A percentile compares a stretch with the other conserved stretches of the same genome.
Evolutionary conservation across 2,888 invertebrate species (phyloP).

Genomic region (Pseudoips prasinana): DNA sequence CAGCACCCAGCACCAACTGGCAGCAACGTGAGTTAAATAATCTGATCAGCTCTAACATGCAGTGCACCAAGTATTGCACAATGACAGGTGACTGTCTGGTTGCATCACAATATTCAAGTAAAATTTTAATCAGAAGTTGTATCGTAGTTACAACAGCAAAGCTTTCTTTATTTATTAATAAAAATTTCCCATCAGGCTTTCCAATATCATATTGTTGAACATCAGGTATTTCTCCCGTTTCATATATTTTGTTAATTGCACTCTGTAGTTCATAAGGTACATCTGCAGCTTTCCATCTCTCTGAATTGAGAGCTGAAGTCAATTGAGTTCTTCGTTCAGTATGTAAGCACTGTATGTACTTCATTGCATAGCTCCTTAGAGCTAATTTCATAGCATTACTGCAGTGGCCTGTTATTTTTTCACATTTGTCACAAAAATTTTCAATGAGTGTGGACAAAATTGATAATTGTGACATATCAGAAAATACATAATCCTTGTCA

Average conservation of each 20-base stretch:
- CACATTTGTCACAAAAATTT: conserved; percentile 88
- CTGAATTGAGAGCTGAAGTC: conserved; percentile 91
- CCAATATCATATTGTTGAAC: conserved; percentile 56
- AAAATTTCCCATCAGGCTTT: conserved; percentile 77
- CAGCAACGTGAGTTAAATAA: conserved; percentile 94
- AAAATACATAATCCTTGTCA: conserved; percentile 86
- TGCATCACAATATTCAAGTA: conserved; percentile 95
- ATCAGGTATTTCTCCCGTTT: conserved; percentile 73
- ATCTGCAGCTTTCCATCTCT: conserved; percentile 96
- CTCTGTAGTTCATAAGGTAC: conserved; percentile 95
- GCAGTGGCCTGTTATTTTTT: conserved; percentile 86
- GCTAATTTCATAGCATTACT: conserved; percentile 91
- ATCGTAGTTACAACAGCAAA: conserved; percentile 91
- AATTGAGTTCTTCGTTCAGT: conserved; percentile 93
- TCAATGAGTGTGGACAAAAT: conserved; percentile 89
- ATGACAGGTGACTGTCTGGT: conserved; percentile 89
- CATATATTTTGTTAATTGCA: conserved; percentile 87
- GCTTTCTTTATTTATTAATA: conserved; percentile 86
- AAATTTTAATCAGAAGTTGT: conserved; percentile 92
- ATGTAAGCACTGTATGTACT: conserved; percentile 96
- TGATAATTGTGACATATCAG: conserved; percentile 88
- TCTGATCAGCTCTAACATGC: conserved; percentile 93
- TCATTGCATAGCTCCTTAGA: conserved; percentile 93
- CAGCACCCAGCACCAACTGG: conserved; percentile 97
- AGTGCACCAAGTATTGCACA: conserved; percentile 90